phyloP scores from a whole-genome alignment of 2,888 invertebrate genomes.

The Cenopis cana region DNA sequence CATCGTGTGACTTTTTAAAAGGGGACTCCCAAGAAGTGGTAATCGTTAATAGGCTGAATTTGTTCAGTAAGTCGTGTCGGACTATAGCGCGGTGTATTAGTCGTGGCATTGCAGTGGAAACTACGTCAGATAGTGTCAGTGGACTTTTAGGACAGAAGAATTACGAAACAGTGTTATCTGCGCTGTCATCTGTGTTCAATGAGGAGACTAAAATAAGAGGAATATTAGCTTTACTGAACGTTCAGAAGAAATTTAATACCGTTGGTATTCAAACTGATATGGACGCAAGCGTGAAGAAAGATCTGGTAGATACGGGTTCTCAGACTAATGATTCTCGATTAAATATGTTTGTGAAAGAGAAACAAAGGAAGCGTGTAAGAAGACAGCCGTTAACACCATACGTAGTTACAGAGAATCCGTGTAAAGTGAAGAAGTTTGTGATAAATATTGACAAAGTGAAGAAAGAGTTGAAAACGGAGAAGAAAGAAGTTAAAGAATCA shows the following conservation, averaged over 20 bases:
- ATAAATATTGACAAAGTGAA: conserved; percentile 54
- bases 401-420: conserved; percentile 57
- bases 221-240: conserved; percentile 63
- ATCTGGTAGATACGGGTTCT: conserved; percentile 35
- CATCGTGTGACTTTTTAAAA: conserved; percentile 59
- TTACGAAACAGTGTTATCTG: conserved; percentile 66
- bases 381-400: conserved; percentile 58
- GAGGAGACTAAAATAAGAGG: conserved; percentile 66
- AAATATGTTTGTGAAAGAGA: conserved; percentile 47
- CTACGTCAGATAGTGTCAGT: conserved; percentile 64
- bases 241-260: conserved; percentile 43
- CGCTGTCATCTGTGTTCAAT: conserved; percentile 66
- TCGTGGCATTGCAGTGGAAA: conserved; percentile 50
- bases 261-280: conserved; percentile 36
- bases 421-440: conserved; percentile 53
- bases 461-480: conserved; percentile 21
- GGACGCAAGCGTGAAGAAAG: background rate
- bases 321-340: conserved; percentile 61
- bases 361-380: conserved; percentile 49
- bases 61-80: conserved; percentile 55
- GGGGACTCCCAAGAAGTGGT: conserved; percentile 59
- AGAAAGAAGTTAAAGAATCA: conserved; percentile 4
- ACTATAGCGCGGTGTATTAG: conserved; percentile 62
- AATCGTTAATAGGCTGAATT: conserved; percentile 58
- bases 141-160: conserved; percentile 70